Base-by-base conservation (phyloP, 2,113 vertebrate species). In the Panthera tigris region DNA sequence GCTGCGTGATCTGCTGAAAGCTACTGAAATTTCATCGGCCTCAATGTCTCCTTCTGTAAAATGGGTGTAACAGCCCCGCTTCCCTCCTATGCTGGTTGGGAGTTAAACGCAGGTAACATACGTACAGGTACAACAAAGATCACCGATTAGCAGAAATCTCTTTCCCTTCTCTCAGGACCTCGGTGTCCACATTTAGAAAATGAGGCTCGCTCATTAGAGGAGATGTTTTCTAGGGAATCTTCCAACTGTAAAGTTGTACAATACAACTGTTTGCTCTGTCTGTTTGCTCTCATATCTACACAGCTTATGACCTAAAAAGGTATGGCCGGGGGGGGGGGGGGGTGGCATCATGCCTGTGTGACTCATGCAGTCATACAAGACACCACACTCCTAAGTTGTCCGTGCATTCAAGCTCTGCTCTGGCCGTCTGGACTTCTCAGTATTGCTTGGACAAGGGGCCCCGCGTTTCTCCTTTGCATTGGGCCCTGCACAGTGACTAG, bases 371-470 rank as follows among this genome's bases (percentile, higher is more conserved):
- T 23, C 74, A 65, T 1, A 10, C 4, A 5, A 21, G n/a, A 11
- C 80, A 5, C 12, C 10, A n/a, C 0, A 0, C 41, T 68, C 9
- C 3, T 6, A 71, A 55, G 86, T 36, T 29, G 73, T 19, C 48
- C 4, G 1, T 0, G 2, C 3, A 0, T 1, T 7, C 10, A 29
- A 0, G 11, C 27, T 39, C 48, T 50, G 21, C 65, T 14, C 23
- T 0, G 2, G 45, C 41, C 2, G 1, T 14, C 23, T 61, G 33
- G 27, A 33, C 9, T 14, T 14, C 45, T 10, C 57, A 1, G 5
- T 13, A 3, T 9, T 39, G 68, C 63, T n/a, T 52, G 23, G 41
- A 48, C n/a, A 36, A 29, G 79, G 65, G 29, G 3, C 14, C 45
- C 41, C 0, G 12, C 11, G 1, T 52, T 93, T 61, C 45, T 12